These are phyloP conservation scores for Philopedon plagiatum DNA, from an alignment of 2,888 invertebrate genomes.

Conservation along the genomic window DNA sequence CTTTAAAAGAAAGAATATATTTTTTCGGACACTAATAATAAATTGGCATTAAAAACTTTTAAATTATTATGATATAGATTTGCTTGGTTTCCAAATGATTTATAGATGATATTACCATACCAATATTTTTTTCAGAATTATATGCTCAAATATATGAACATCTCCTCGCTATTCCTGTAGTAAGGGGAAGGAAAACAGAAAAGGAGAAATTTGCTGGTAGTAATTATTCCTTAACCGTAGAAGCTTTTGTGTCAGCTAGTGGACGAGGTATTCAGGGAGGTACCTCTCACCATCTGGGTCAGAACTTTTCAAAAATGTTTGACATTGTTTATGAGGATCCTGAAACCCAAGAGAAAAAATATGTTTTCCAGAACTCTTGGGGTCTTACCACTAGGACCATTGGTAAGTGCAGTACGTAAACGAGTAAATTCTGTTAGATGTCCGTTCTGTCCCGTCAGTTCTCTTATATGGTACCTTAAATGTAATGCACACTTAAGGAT, in stretches of 20 bases:
- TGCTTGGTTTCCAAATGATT: too few relatives aligned
- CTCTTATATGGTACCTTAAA: too few relatives aligned
- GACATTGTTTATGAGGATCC: slow-evolving; percentile 96
- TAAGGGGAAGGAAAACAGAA: slow-evolving; percentile 96
- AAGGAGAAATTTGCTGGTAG: slow-evolving; percentile 99
- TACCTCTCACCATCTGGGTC: slow-evolving; percentile 98
- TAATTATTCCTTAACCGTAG: slow-evolving; percentile 97
- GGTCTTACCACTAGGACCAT: slow-evolving; percentile 97
- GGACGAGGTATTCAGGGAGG: slow-evolving; percentile 96
- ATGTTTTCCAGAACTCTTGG: slow-evolving; percentile 98
- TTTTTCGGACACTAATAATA: too few relatives aligned
- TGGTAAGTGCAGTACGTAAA: slow-evolving; percentile 72
- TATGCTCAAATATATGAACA: slow-evolving; percentile 94
- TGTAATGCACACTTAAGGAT: not conserved
- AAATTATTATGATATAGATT: too few relatives aligned
- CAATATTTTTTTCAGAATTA: slow-evolving; percentile 73
- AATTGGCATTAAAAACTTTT: too few relatives aligned
- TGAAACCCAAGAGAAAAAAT: slow-evolving; percentile 88
- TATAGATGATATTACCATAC: too few relatives aligned
- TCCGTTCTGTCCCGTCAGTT: too few relatives aligned
- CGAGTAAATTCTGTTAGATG: too few relatives aligned
- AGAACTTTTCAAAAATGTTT: slow-evolving; percentile 99
- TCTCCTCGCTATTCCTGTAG: slow-evolving; percentile 92
- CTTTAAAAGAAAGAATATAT: too few relatives aligned
- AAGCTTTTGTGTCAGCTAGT: slow-evolving; percentile 94